A percentile compares a stretch with the other conserved stretches of the same genome.
These are phyloP conservation scores for Anguilla obscura DNA, from an alignment of 2,797 vertebrate genomes.

Conservation along the genomic window DNA sequence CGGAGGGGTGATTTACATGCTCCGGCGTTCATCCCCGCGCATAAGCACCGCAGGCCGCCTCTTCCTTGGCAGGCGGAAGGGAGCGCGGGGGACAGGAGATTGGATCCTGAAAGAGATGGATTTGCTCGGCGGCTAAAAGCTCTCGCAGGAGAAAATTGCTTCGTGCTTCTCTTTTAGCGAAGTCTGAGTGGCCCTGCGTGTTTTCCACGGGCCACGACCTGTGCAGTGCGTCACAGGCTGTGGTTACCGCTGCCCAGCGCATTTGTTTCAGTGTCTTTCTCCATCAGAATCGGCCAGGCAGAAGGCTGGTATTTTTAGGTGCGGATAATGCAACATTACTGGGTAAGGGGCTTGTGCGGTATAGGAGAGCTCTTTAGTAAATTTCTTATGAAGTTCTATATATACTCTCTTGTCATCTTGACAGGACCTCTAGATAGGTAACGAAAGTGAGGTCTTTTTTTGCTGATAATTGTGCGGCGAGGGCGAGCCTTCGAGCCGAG, in stretches of 20 bases:
- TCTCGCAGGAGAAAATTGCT: slow-evolving; percentile 21
- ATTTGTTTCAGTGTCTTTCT: neutral
- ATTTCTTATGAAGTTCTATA: slow-evolving; percentile 15
- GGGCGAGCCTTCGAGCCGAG: slow-evolving; percentile 36
- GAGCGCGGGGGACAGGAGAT: slow-evolving; percentile 42
- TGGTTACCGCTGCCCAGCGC: neutral
- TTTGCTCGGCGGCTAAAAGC: slow-evolving; percentile 36
- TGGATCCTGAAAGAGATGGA: slow-evolving; percentile 44
- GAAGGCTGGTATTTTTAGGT: slow-evolving; percentile 21
- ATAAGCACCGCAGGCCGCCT: slow-evolving; percentile 38
- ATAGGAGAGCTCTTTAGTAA: neutral
- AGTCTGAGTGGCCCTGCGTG: neutral
- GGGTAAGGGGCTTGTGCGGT: neutral
- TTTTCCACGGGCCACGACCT: neutral
- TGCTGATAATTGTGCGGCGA: slow-evolving; percentile 16
- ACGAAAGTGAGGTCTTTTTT: slow-evolving; percentile 18
- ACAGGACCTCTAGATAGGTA: neutral
- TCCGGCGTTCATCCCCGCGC: slow-evolving; percentile 27
- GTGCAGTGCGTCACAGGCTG: neutral
- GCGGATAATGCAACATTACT: neutral
- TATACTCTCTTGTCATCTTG: neutral
- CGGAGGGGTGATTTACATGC: slow-evolving; percentile 47
- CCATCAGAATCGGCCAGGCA: neutral
- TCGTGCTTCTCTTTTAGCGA: neutral
- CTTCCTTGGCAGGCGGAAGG: slow-evolving; percentile 32